These are phyloP conservation scores for Papilio elwesi DNA, from an alignment of 2,888 invertebrate genomes.

Conservation along the genomic window DNA sequence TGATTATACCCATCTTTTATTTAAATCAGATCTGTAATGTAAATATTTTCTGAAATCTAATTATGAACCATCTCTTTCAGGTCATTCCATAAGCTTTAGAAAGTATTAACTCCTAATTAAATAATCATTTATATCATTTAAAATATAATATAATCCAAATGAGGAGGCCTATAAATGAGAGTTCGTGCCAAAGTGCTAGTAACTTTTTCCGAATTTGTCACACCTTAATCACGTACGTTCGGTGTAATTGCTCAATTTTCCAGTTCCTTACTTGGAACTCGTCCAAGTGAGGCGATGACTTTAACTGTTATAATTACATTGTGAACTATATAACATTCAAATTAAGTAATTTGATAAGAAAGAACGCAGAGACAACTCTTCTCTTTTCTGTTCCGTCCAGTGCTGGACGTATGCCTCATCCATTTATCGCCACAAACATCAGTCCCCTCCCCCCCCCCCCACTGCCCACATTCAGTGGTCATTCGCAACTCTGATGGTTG, in stretches of 20 bases:
- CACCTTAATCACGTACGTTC: constrained; percentile 28
- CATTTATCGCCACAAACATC: too few species aligned
- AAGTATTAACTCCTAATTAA: background rate
- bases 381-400: too few species aligned
- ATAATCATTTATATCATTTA: background rate
- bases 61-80: too few species aligned
- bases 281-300: constrained; percentile 22
- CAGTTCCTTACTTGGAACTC: constrained; percentile 30
- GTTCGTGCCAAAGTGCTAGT: constrained; percentile 9
- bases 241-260: constrained; percentile 26
- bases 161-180: background rate
- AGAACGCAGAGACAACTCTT: background rate
- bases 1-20: too few species aligned
- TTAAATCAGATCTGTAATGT: too few species aligned
- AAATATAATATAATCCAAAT: background rate
- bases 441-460: too few species aligned
- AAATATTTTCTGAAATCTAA: too few species aligned
- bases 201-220: constrained; percentile 21
- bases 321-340: background rate
- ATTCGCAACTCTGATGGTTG: too few species aligned
- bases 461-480: too few species aligned
- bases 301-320: constrained; percentile 25
- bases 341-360: background rate
- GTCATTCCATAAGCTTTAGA: background rate
- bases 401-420: too few species aligned